Percentiles rank a stretch among this genome's conserved stretches.
Evolutionary conservation across 2,888 invertebrate species (phyloP).

Genomic region (Ophion costatus): DNA sequence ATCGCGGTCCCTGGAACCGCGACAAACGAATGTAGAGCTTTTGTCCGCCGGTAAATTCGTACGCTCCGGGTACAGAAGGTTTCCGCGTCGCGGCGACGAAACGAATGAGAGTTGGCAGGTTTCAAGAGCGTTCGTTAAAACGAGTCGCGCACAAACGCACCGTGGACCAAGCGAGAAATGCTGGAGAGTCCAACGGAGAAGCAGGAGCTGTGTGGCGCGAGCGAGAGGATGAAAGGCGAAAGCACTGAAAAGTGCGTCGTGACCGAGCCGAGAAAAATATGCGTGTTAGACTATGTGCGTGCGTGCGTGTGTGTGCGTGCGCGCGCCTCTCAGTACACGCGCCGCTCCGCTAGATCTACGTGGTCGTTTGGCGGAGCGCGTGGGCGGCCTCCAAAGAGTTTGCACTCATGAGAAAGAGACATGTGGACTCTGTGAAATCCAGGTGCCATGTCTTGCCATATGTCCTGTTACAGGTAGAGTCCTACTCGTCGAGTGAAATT

Average conservation of each 20-base stretch:
- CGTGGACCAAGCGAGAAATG: conserved; percentile 74
- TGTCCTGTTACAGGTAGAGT: conserved; percentile 26
- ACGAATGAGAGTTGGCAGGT: conserved; percentile 49
- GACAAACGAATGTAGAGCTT: conserved; percentile 27
- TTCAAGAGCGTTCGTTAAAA: conserved; percentile 27
- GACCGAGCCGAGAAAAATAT: conserved; percentile 66
- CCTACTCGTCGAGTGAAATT: conserved; percentile 19
- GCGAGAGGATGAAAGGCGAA: conserved; percentile 67
- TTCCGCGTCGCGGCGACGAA: conserved; percentile 10
- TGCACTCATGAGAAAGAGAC: conserved; percentile 19
- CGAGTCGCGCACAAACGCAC: conserved; percentile 65
- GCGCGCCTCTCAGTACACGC: conserved; percentile 52
- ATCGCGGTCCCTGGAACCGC: conserved; percentile 22
- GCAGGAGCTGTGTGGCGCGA: conserved; percentile 42
- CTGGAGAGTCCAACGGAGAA: conserved; percentile 51
- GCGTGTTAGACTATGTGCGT: conserved; percentile 1
- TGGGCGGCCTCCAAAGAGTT: conserved; percentile 55
- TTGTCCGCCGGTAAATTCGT: conserved; percentile 29
- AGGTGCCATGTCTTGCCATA: conserved; percentile 69
- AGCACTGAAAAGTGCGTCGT: conserved; percentile 72
- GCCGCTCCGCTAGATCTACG: conserved; percentile 45
- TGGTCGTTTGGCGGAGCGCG: conserved; percentile 43
- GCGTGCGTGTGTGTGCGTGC: conserved; percentile 12
- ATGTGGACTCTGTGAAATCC: conserved; percentile 55
- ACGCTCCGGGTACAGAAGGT: conserved; percentile 16